Conservation (phyloP, 2,888 invertebrate genomes). For the Schizotus pectinicornis region DNA sequence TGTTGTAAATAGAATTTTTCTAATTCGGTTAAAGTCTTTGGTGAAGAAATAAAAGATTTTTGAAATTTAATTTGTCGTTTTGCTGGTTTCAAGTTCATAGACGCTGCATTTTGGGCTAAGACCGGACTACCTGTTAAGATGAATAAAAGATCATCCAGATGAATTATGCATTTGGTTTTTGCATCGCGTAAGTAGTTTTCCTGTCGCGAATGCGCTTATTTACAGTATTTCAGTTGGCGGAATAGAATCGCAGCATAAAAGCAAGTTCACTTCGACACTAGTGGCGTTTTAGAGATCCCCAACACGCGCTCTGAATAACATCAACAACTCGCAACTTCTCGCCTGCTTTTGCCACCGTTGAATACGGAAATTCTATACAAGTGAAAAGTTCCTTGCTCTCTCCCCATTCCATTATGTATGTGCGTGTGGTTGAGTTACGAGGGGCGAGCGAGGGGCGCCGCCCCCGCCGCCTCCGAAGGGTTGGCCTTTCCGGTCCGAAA, state of each 20-base stretch:
- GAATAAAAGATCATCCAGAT: constrained; percentile 26
- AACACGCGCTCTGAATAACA: constrained; percentile 43
- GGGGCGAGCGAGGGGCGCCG: not conserved
- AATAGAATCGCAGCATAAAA: constrained; percentile 30
- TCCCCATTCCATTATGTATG: constrained; percentile 40
- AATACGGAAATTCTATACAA: constrained; percentile 46
- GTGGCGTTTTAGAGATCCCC: constrained; percentile 38
- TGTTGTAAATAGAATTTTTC: not conserved
- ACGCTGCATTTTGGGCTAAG: no score
- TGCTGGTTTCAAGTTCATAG: no score
- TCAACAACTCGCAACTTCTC: constrained; percentile 42
- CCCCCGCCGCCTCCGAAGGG: not conserved
- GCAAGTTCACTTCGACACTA: constrained; percentile 31
- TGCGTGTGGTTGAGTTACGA: constrained; percentile 32
- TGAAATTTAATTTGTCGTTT: not conserved
- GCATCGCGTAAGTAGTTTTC: constrained; percentile 29
- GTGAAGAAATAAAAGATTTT: not conserved
- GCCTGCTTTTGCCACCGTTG: constrained; percentile 39
- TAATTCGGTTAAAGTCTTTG: not conserved
- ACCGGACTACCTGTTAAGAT: constrained; percentile 1
- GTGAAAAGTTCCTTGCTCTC: constrained; percentile 37
- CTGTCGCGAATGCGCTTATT: constrained; percentile 30
- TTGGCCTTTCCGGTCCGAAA: constrained; percentile 2
- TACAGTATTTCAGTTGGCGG: constrained; percentile 28
- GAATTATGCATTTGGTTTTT: constrained; percentile 31